Conservation (phyloP, 2,113 vertebrate species). For the Numenius arquata region DNA sequence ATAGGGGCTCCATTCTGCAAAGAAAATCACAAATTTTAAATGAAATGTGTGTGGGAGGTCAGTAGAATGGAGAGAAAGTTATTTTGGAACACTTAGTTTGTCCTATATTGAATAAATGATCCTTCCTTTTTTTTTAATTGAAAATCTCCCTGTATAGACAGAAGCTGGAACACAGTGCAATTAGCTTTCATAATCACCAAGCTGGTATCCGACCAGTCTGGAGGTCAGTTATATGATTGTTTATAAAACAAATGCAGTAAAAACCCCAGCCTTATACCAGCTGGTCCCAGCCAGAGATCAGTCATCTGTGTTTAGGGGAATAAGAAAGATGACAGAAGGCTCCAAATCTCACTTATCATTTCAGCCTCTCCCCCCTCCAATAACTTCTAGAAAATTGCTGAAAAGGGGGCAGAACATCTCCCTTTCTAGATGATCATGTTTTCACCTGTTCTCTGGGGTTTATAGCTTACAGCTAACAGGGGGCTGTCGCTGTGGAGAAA, state of each 20-base stretch:
- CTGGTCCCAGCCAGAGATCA: neutral
- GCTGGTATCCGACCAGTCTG: neutral
- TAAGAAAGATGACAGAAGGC: neutral
- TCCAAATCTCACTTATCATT: neutral
- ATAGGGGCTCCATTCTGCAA: neutral
- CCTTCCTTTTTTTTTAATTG: neutral
- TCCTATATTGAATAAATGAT: neutral
- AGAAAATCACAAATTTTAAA: neutral
- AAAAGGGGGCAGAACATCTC: neutral
- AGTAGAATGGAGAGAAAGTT: neutral
- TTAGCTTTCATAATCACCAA: neutral
- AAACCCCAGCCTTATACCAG: rapidly evolving
- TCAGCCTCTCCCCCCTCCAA: neutral
- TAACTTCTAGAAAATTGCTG: neutral
- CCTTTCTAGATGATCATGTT: neutral
- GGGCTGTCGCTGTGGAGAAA: neutral
- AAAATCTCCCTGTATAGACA: neutral
- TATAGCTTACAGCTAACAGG: neutral
- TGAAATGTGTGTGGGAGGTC: neutral
- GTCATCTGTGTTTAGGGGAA: neutral
- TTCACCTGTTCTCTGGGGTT: neutral
- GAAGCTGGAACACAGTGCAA: neutral
- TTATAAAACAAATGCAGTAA: neutral
- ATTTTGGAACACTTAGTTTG: neutral
- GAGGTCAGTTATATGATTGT: neutral